Base-by-base conservation (phyloP, 1,140 invertebrate genomes). In the Heliconius eleuchia region DNA sequence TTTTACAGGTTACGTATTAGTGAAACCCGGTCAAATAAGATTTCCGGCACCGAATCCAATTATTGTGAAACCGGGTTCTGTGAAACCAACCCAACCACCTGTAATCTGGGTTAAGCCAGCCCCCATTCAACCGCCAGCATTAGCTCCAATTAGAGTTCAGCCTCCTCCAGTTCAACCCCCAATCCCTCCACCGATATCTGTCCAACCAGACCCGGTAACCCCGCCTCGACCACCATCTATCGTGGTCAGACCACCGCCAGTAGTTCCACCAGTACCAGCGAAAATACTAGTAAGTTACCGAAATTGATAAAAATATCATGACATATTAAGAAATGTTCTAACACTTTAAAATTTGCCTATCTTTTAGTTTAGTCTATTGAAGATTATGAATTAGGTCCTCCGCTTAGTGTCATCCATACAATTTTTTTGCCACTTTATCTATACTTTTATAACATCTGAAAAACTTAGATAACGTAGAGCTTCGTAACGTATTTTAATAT, bases 31-130 rank as follows among this genome's bases (percentile, higher is more conserved):
- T 4, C 79, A 86, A 72, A 84, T 91, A 16, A 80, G 83, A 0
- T 90, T 90, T 78, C 89, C 86, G 0, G 73, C 72, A 2, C 87
- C 84, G 18, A 74, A 80, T 9, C 85, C 87, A 8, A 88, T 92
- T n/a, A 72, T 90, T 4, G 86, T 92, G 1, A 84, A 85, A 8
- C 90, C 90, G 0, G 88, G 90, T 4, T 23, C 74, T 4, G 86
- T 92, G 13, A 83, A 77, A 18, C 83, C 84, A 8, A 87, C 88
- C 1, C 46, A 52, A 3, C 90, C 87, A 8, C 82, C 84, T 0
- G 42, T 79, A 1, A 87, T 92, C 0, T 86, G 80, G 81, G 85
- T 92, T 37, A 85, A 80, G 50, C 89, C 89, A 34, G 84, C 84
- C 0, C 78, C 86, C 0, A 82, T 91, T 7, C 82, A 78, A 13